phyloP scores from a whole-genome alignment of 1,140 invertebrate genomes.

The Drosophila tsacasi region DNA sequence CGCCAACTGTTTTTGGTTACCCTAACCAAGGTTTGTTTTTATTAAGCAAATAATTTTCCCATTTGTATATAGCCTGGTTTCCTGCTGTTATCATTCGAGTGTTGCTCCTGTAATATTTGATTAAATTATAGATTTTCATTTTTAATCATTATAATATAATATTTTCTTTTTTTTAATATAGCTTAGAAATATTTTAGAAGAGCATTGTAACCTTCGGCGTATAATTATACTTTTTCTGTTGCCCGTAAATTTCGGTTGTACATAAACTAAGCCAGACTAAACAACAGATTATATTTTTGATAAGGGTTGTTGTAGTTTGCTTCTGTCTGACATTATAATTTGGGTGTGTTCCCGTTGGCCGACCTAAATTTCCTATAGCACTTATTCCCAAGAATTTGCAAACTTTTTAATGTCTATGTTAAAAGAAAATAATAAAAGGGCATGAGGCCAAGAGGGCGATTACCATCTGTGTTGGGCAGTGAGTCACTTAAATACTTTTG shows the following conservation, averaged over 20 bases:
- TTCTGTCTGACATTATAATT: slow-evolving; percentile 8
- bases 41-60: background rate
- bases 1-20: background rate
- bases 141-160: no score
- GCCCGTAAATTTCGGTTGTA: slow-evolving; percentile 1
- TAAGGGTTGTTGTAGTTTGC: slow-evolving; percentile 41
- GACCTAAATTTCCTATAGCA: slow-evolving; percentile 29
- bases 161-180: no score
- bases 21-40: background rate
- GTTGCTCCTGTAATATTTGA: no score
- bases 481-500: slow-evolving; percentile 24
- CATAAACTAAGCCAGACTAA: background rate
- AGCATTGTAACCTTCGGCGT: background rate
- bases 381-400: slow-evolving; percentile 8
- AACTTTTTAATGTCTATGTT: slow-evolving; percentile 9
- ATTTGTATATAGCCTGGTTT: background rate
- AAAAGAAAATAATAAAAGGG: slow-evolving; percentile 11
- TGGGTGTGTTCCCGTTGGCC: slow-evolving; percentile 16
- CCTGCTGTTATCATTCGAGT: no score
- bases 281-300: slow-evolving; percentile 47
- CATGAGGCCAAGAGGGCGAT: slow-evolving; percentile 22
- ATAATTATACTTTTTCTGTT: slow-evolving; percentile 6
- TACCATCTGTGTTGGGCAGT: slow-evolving; percentile 32
- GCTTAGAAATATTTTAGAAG: background rate
- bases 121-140: no score